A percentile compares a stretch with the other conserved stretches of the same genome.
phyloP scores from a whole-genome alignment of 2,888 invertebrate genomes.

The Chouioia cunea region DNA sequence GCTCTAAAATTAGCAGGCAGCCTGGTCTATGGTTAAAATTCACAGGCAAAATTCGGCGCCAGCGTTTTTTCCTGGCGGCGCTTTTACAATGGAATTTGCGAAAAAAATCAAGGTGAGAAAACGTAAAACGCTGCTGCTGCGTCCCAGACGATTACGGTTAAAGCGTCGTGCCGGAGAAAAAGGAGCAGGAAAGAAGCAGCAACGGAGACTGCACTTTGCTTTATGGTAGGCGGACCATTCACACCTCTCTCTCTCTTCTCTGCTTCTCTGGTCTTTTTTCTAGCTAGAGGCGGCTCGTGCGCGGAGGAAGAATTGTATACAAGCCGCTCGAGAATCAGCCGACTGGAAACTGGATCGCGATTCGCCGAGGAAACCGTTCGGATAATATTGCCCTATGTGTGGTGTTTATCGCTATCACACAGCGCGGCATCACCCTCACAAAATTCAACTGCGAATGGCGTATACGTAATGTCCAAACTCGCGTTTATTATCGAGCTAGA shows the following conservation, averaged over 20 bases:
- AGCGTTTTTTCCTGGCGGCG: not conserved
- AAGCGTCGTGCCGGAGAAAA: constrained; percentile 9
- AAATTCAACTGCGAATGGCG: constrained; percentile 31
- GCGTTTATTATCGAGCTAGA: no score
- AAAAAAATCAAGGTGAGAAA: not conserved
- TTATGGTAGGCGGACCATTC: constrained; percentile 60
- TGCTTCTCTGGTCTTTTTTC: not conserved
- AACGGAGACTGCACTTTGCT: constrained; percentile 55
- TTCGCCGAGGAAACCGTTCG: constrained; percentile 59
- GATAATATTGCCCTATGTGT: constrained; percentile 62
- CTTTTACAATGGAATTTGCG: constrained; percentile 8
- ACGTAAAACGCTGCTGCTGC: not conserved
- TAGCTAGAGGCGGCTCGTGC: not conserved
- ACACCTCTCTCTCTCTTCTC: constrained; percentile 51
- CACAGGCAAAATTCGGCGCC: constrained; percentile 13
- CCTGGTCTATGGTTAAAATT: constrained; percentile 14
- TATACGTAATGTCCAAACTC: no score
- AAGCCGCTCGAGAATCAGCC: not conserved
- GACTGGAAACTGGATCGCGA: constrained; percentile 46
- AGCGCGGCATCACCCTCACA: constrained; percentile 17
- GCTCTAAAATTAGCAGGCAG: no score
- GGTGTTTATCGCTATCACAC: constrained; percentile 62
- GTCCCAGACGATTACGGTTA: constrained; percentile 27
- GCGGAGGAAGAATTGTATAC: constrained; percentile 3
- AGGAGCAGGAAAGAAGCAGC: constrained; percentile 17